Conservation (phyloP, 2,888 invertebrate species). For the Apodemia hepburni region DNA sequence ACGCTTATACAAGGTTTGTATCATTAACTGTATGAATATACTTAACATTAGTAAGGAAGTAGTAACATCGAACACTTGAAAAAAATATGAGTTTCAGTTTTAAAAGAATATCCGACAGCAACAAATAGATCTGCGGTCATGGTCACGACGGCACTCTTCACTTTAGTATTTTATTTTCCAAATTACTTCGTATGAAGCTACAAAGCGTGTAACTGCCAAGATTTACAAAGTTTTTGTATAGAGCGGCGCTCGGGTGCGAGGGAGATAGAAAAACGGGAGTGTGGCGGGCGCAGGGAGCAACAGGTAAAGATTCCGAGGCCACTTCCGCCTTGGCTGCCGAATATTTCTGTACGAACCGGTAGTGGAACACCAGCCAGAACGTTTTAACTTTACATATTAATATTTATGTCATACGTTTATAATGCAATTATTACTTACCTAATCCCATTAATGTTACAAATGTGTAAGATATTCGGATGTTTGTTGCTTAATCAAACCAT, state of each 20-base stretch:
- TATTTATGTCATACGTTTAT: not conserved
- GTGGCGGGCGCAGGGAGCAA: slow-evolving; percentile 77
- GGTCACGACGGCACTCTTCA: slow-evolving; percentile 46
- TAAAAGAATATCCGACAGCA: not conserved
- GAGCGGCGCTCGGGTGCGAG: slow-evolving; percentile 44
- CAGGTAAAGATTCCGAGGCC: slow-evolving; percentile 81
- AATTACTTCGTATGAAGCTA: slow-evolving; percentile 57
- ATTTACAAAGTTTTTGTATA: slow-evolving; percentile 50
- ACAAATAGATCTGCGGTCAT: slow-evolving; percentile 62
- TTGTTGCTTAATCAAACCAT: not conserved
- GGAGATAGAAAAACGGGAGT: slow-evolving; percentile 56
- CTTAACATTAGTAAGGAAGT: not conserved
- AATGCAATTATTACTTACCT: not conserved
- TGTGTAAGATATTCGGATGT: not conserved
- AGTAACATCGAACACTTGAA: not conserved
- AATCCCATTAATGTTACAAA: not conserved
- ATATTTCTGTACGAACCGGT: slow-evolving; percentile 80
- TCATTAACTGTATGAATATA: too few species aligned
- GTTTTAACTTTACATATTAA: slow-evolving; percentile 1
- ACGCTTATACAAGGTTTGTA: too few species aligned
- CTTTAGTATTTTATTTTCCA: slow-evolving; percentile 57
- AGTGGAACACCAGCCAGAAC: slow-evolving; percentile 71
- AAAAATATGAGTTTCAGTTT: too few species aligned
- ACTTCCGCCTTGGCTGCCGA: slow-evolving; percentile 81
- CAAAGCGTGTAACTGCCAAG: slow-evolving; percentile 28